Conservation (phyloP, 2,888 invertebrate species). For the Pegoplata infirma region DNA sequence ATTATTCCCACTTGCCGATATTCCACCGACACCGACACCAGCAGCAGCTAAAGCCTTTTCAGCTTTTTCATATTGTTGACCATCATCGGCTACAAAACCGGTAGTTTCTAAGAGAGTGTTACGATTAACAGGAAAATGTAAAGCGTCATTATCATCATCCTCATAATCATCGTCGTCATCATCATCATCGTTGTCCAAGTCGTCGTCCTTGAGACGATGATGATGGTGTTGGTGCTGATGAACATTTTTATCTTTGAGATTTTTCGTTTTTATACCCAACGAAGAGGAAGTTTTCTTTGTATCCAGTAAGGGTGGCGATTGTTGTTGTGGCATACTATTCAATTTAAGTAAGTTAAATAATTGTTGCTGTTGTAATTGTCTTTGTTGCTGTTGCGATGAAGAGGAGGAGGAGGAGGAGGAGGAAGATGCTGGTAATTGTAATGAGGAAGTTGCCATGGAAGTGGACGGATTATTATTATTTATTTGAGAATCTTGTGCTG, state of each 20-base stretch:
- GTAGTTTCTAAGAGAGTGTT: constrained; percentile 71
- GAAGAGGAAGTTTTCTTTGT: constrained; percentile 37
- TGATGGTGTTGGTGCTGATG: no score
- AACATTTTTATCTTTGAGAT: constrained; percentile 23
- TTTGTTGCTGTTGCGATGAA: constrained; percentile 66
- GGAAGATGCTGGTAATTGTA: constrained; percentile 34
- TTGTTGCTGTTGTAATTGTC: constrained; percentile 71
- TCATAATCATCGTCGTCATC: constrained; percentile 49
- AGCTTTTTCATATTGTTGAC: constrained; percentile 74
- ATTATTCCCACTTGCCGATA: constrained; percentile 13
- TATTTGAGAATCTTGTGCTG: constrained; percentile 63
- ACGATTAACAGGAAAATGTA: constrained; percentile 60
- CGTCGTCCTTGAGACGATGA: constrained; percentile 22
- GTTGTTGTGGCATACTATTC: constrained; percentile 56
- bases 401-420: constrained; percentile 31
- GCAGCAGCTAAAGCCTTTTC: constrained; percentile 65
- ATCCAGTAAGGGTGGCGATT: constrained; percentile 24
- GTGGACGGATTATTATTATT: constrained; percentile 44
- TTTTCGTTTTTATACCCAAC: constrained; percentile 19
- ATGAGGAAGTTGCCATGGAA: constrained; percentile 60
- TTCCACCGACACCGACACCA: no score
- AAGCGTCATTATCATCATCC: constrained; percentile 50
- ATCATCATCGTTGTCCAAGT: neutral
- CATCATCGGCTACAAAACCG: constrained; percentile 74
- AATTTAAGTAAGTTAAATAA: constrained; percentile 72